Evolutionary conservation across 2,113 vertebrate species (phyloP), one percentile per base, ranked within the genome.

Genomic region (Neogale vison): DNA sequence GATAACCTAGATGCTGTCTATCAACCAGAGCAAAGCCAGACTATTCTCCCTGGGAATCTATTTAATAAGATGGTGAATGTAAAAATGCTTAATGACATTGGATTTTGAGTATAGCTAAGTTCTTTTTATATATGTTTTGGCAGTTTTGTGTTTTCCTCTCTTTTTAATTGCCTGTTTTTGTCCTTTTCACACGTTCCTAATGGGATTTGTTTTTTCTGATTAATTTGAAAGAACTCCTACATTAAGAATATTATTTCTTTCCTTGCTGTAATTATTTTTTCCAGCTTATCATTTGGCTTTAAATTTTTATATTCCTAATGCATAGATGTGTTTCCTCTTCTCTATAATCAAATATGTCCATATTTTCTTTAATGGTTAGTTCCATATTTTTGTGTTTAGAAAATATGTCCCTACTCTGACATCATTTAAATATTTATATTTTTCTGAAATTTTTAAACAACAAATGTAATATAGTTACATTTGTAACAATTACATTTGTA

Each of bases 201-300:
- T 92, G 36, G 12, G 6, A 4, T 29, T 84, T 80, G n/a, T 61
- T 69, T 65, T 91, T 67, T n/a, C 42, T 67, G 7, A 57, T 88
- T 77, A 52, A 45, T 87, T 86, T 93, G 31, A 80, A 95, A 86
- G 4, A 69, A 69, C 10, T 84, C 34, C 18, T 61, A 29, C 42
- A 71, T 74, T 90, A 93, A 82, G 9, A 55, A 15, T 34, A 50
- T 74, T 21, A 39, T 45, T 67, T 88, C 34, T 97, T 95, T 85
- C 4, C 17, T 83, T 96, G 50, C 3, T 92, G 34, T 11, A 67
- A 86, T 72, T 82, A 84, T 88, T 93, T 95, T 95, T 76, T 96
- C 55, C 21, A 71, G 23, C 21, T 77, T 72, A 74, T 93, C 39
- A 55, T 83, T 96, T 92, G 17, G 6, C 81, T 61, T 94, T 86